Evolutionary conservation across 2,797 vertebrate genomes (phyloP).

Genomic region (Gymnocypris eckloni): DNA sequence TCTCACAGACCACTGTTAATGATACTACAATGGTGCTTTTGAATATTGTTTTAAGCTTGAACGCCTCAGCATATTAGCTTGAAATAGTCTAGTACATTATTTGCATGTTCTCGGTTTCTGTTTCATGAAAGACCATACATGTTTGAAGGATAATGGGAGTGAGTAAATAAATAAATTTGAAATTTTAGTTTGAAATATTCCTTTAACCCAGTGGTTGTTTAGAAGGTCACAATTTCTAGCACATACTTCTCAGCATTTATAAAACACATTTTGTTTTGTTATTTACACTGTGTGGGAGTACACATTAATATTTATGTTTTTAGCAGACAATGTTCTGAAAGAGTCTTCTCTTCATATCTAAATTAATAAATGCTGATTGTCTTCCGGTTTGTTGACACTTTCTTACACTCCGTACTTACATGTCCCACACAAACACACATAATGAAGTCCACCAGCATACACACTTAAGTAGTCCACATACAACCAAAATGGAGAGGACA

Average conservation of each 20-base stretch:
- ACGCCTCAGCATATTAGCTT: not conserved
- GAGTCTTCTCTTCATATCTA: not conserved
- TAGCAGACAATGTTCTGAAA: not conserved
- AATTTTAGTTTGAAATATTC: not conserved
- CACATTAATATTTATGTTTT: not conserved
- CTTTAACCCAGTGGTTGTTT: not conserved
- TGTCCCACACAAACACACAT: not conserved
- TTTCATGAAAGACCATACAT: too few relatives aligned
- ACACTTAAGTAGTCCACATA: not conserved
- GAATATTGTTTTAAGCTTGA: not conserved
- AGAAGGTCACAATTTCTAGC: not conserved
- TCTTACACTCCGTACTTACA: not conserved
- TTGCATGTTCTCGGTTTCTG: not conserved
- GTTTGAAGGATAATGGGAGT: not conserved
- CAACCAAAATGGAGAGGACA: not conserved
- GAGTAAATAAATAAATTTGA: not conserved
- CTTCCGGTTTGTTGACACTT: not conserved
- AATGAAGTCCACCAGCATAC: not conserved
- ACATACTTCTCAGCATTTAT: not conserved
- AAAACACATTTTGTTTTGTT: not conserved
- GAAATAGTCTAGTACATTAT: not conserved
- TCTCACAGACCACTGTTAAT: not conserved
- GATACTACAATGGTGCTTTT: not conserved
- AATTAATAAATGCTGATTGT: conserved; percentile 9
- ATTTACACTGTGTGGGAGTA: not conserved